phyloP scores from a whole-genome alignment of 1,140 invertebrate species.

The Diuraphis noxia region DNA sequence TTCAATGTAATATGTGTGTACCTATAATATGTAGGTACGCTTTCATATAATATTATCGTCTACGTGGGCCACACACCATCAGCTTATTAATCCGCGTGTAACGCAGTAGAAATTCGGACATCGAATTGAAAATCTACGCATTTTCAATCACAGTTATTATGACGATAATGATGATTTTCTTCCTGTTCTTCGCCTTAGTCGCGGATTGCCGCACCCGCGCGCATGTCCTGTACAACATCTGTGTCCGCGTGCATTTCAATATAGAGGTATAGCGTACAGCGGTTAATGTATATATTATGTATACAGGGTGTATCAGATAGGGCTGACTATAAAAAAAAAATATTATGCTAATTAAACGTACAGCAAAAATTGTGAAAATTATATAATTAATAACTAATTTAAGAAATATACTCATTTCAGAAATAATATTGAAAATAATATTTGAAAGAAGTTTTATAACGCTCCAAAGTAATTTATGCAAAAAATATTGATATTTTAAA shows the following conservation, averaged over 20 bases:
- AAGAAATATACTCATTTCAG: too few species aligned
- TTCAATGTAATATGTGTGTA: neutral
- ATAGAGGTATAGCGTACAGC: neutral
- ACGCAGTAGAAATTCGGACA: neutral
- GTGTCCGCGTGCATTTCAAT: neutral
- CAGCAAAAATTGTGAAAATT: too few species aligned
- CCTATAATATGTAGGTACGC: neutral
- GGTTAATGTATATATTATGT: neutral
- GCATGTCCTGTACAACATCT: neutral
- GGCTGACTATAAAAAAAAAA: too few species aligned
- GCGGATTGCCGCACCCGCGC: neutral
- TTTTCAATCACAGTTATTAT: constrained; percentile 19
- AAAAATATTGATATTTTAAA: too few species aligned
- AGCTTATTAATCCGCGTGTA: constrained; percentile 33
- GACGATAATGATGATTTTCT: neutral
- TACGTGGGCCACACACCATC: neutral
- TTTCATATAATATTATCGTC: neutral
- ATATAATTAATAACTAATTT: too few species aligned
- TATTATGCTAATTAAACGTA: too few species aligned
- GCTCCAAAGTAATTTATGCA: too few species aligned
- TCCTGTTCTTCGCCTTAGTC: neutral
- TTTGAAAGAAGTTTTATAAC: too few species aligned
- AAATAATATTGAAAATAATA: too few species aligned
- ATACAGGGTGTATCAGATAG: too few species aligned
- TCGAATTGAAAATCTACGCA: neutral